Evolutionary conservation across 1,140 invertebrate genomes (phyloP).

Genomic region (Manduca sexta): DNA sequence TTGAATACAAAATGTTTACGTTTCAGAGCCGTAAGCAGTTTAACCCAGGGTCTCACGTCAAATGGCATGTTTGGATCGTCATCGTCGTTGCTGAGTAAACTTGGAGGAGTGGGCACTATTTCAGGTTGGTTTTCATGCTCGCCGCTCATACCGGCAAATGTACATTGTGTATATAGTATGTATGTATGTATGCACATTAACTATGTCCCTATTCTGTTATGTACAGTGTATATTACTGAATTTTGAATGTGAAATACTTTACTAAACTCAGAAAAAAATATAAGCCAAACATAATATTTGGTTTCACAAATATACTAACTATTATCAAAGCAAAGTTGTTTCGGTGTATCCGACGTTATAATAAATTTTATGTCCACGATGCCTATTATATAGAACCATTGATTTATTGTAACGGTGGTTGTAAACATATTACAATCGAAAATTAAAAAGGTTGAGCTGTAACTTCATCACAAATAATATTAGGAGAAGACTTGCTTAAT

Average conservation of each 20-base stretch:
- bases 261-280: background rate
- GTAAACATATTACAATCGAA: too few species aligned
- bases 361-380: too few species aligned
- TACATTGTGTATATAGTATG: constrained; percentile 13
- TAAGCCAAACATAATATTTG: too few species aligned
- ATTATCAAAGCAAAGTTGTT: too few species aligned
- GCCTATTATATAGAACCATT: too few species aligned
- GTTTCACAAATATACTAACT: too few species aligned
- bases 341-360: too few species aligned
- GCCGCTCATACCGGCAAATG: background rate
- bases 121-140: constrained; percentile 53
- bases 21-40: constrained; percentile 74
- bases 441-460: too few species aligned
- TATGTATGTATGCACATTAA: constrained; percentile 3
- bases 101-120: constrained; percentile 70
- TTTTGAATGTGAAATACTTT: background rate
- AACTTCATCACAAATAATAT: too few species aligned
- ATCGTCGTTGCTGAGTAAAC: constrained; percentile 86
- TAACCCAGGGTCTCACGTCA: constrained; percentile 80
- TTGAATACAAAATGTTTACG: constrained; percentile 38
- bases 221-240: too few species aligned
- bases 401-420: too few species aligned
- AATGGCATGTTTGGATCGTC: constrained; percentile 88
- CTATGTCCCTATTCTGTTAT: background rate
- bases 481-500: too few species aligned